phyloP scores from a whole-genome alignment of 2,888 invertebrate genomes.

The Proisotoma minuta region DNA sequence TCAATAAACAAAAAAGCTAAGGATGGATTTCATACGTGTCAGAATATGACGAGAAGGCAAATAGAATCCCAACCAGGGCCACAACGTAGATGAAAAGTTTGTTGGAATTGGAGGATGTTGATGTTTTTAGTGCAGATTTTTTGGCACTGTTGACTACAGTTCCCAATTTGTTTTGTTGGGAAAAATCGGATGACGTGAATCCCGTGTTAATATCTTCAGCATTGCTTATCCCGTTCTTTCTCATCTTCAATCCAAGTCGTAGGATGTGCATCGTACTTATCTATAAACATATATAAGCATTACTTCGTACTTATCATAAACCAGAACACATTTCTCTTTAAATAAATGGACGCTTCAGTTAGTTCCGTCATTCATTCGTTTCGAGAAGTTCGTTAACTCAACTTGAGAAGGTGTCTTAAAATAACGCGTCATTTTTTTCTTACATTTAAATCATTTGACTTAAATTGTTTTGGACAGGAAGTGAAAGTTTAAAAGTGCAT shows the following conservation, averaged over 20 bases:
- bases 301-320: background rate
- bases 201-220: background rate
- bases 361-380: background rate
- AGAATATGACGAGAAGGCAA: slow-evolving; percentile 32
- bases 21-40: slow-evolving; percentile 30
- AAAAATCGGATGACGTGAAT: background rate
- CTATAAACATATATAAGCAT: background rate
- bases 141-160: slow-evolving; percentile 22
- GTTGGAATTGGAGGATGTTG: slow-evolving; percentile 33
- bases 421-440: too few relatives aligned
- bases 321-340: background rate
- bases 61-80: slow-evolving; percentile 27
- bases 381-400: background rate
- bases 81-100: slow-evolving; percentile 27
- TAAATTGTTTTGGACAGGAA: too few relatives aligned
- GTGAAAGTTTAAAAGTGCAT: too few relatives aligned
- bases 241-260: slow-evolving; percentile 22
- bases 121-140: slow-evolving; percentile 23
- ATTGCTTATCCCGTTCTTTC: slow-evolving; percentile 8
- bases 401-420: background rate
- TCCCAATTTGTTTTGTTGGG: background rate
- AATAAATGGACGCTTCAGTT: background rate
- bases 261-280: slow-evolving; percentile 24
- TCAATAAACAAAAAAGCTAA: background rate
- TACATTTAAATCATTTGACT: too few relatives aligned